Evolutionary conservation across 2,113 vertebrate genomes (phyloP).

Genomic region (Apistogramma diplotaenia): DNA sequence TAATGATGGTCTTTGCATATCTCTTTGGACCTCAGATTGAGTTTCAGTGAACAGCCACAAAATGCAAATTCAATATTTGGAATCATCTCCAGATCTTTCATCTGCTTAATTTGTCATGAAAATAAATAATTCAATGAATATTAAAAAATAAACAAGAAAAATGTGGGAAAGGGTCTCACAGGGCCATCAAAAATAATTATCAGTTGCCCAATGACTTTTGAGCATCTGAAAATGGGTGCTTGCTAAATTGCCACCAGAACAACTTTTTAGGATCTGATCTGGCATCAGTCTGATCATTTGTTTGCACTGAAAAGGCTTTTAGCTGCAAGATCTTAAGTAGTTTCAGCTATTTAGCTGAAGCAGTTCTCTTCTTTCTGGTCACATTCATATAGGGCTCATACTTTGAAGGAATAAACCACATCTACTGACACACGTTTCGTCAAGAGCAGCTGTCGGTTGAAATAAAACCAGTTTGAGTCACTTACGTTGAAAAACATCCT

Average conservation of each 20-base stretch:
- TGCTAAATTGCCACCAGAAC: background rate
- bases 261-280: background rate
- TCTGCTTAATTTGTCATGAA: background rate
- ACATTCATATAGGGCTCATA: background rate
- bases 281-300: background rate
- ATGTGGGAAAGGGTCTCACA: background rate
- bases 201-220: background rate
- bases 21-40: background rate
- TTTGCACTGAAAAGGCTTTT: background rate
- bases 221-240: background rate
- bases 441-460: background rate
- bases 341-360: background rate
- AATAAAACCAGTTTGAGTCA: constrained; percentile 56
- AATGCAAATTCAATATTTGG: background rate
- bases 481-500: constrained; percentile 95
- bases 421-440: background rate
- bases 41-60: background rate
- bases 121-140: background rate
- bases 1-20: background rate
- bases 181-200: background rate
- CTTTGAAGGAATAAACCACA: background rate
- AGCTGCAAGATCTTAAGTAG: background rate
- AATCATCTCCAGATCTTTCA: background rate
- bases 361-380: background rate
- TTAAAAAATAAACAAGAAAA: background rate